Percentiles rank a stretch among this genome's conserved stretches.
Conservation (phyloP, 2,797 vertebrate genomes). For the Tragelaphus eurycerus region DNA sequence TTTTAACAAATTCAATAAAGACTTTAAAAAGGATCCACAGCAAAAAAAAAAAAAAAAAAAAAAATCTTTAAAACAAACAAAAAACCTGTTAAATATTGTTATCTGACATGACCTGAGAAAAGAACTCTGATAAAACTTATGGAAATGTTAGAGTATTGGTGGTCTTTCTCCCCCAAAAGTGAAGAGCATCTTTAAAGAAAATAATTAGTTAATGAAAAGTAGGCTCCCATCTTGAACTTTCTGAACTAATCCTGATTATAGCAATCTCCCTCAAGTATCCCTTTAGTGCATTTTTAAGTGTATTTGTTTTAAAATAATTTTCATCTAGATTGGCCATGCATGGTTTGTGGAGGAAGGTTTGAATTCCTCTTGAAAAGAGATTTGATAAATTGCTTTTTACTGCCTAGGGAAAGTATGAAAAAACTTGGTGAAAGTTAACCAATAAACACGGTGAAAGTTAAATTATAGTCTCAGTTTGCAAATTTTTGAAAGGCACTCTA, state of each 20-base stretch:
- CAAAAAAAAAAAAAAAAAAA: not conserved
- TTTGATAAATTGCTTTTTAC: constrained; percentile 55
- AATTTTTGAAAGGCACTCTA: not conserved
- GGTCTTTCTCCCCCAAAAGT: not conserved
- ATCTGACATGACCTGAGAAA: not conserved
- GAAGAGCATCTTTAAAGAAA: constrained; percentile 42
- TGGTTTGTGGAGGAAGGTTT: not conserved
- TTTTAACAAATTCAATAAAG: not conserved
- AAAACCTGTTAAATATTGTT: constrained; percentile 22
- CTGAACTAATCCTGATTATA: constrained; percentile 50
- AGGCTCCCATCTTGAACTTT: constrained; percentile 4
- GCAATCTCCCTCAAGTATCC: constrained; percentile 23
- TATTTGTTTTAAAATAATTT: constrained; percentile 54
- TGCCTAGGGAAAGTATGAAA: not conserved
- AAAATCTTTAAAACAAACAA: not conserved
- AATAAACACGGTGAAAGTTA: not conserved
- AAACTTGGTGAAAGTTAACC: constrained; percentile 20
- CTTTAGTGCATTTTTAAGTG: constrained; percentile 42
- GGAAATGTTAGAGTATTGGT: not conserved
- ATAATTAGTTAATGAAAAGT: constrained; percentile 53
- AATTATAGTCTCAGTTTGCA: constrained; percentile 21
- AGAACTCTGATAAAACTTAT: not conserved
- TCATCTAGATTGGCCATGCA: not conserved
- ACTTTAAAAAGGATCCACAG: not conserved
- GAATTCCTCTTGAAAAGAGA: constrained; percentile 45